A percentile compares a stretch with the other conserved stretches of the same genome.
phyloP scores from a whole-genome alignment of 64 coral and sea anemone genomes.

The Dendrophyllia cribrosa region DNA sequence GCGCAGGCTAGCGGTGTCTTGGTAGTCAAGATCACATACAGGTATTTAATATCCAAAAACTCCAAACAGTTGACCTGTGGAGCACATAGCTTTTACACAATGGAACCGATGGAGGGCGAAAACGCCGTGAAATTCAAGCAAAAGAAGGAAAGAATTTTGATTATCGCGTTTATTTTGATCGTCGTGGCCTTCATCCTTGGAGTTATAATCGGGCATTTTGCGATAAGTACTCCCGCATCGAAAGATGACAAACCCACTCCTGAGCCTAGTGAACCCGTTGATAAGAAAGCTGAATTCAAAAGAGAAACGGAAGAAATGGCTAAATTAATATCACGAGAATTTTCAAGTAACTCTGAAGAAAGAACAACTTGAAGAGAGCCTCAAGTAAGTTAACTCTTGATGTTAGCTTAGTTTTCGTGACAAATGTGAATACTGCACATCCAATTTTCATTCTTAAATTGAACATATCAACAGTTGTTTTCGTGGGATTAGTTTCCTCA shows the following conservation, averaged over 20 bases:
- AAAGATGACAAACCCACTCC: neutral
- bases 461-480: no score
- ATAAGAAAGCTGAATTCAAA: neutral
- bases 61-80: no score
- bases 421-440: no score
- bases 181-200: conserved; percentile 39
- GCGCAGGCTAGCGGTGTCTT: no score
- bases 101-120: neutral
- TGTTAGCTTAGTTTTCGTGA: no score
- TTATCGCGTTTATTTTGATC: conserved; percentile 24
- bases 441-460: no score
- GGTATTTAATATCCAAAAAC: no score
- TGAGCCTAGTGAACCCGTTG: neutral
- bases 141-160: neutral
- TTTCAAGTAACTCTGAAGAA: neutral
- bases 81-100: neutral
- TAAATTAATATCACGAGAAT: neutral
- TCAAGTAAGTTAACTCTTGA: neutral
- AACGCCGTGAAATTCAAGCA: no score
- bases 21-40: no score
- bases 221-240: neutral
- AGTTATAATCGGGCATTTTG: conserved; percentile 73
- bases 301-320: neutral
- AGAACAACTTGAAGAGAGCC: neutral
- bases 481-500: no score